Conservation (phyloP, 92 coral and sea anemone species). For the Zoanthus sansibaricus region DNA sequence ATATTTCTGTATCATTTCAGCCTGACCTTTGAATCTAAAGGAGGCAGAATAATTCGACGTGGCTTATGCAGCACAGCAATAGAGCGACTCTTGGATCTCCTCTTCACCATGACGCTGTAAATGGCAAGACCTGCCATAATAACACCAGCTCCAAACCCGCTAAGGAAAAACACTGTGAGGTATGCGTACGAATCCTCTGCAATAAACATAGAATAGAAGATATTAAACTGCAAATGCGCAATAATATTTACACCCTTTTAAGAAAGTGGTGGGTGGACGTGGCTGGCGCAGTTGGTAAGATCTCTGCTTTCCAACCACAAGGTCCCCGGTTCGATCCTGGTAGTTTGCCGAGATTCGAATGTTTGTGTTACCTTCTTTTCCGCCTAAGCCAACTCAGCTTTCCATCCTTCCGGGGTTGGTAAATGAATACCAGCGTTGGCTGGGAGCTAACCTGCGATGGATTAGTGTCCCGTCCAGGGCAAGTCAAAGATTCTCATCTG, state of each 20-base stretch:
- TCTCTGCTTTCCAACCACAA: no score
- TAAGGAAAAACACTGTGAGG: constrained; percentile 38
- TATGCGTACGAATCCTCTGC: constrained; percentile 49
- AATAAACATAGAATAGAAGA: not conserved
- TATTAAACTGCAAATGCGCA: not conserved
- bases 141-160: constrained; percentile 33
- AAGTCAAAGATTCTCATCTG: no score
- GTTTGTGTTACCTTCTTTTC: no score
- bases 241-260: not conserved
- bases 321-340: no score
- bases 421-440: no score
- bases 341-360: no score
- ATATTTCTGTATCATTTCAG: not conserved
- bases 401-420: no score
- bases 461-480: no score
- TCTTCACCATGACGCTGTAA: constrained; percentile 16
- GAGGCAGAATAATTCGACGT: constrained; percentile 30
- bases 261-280: not conserved
- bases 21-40: constrained; percentile 26
- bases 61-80: constrained; percentile 41
- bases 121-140: constrained; percentile 31
- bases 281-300: not conserved
- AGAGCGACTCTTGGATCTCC: constrained; percentile 32
- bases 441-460: no score
- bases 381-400: no score